phyloP scores from a whole-genome alignment of 2,113 vertebrate species.

The Elephas maximus region DNA sequence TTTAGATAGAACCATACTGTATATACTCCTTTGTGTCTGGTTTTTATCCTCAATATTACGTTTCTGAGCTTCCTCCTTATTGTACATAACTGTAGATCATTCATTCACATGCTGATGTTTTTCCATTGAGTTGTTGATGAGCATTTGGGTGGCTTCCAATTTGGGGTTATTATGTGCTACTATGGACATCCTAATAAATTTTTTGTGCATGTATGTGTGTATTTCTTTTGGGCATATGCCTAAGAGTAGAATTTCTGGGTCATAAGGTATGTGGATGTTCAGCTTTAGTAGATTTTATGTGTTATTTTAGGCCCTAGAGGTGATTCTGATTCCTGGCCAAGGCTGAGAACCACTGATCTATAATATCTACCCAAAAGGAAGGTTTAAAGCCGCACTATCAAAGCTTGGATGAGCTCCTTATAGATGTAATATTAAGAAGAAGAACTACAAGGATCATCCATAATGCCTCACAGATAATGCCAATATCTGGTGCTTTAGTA shows the following conservation, averaged over 20 bases:
- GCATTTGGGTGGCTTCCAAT: slow-evolving; percentile 44
- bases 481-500: slow-evolving; percentile 70
- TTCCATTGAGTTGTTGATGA: not conserved
- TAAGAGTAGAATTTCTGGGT: slow-evolving; percentile 46
- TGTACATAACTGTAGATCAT: not conserved
- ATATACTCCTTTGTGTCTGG: not conserved
- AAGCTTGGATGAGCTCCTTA: slow-evolving; percentile 77
- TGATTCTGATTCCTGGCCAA: slow-evolving; percentile 73
- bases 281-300: slow-evolving; percentile 63
- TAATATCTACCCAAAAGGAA: slow-evolving; percentile 74
- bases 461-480: slow-evolving; percentile 61
- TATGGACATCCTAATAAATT: not conserved
- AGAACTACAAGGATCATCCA: slow-evolving; percentile 69
- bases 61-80: not conserved
- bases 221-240: slow-evolving; percentile 38
- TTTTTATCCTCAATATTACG: not conserved
- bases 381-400: slow-evolving; percentile 73
- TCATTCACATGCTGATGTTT: not conserved
- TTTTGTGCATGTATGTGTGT: not conserved
- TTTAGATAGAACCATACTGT: slow-evolving; percentile 25
- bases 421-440: slow-evolving; percentile 76
- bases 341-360: slow-evolving; percentile 65
- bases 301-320: slow-evolving; percentile 48
- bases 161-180: not conserved
- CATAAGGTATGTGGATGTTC: slow-evolving; percentile 44